Base-by-base conservation (phyloP, 2,797 vertebrate genomes). In the Chaetodon trifasciatus region DNA sequence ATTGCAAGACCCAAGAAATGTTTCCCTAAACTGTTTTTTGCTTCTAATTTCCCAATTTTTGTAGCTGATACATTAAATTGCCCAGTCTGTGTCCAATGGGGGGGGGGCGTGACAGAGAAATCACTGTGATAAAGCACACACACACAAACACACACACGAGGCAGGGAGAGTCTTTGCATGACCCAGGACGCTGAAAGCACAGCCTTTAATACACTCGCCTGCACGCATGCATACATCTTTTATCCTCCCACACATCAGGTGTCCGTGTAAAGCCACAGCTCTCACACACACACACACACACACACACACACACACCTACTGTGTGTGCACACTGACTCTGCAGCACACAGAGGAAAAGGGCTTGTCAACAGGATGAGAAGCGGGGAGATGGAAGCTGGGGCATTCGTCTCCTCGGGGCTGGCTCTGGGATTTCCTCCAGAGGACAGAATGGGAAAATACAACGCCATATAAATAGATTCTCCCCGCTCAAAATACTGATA, bases 341-440 rank as follows among this genome's bases (percentile, higher is more conserved):
- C 8, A 55, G 66, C 70, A 46, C 57, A 24, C 69, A 42, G 84
- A 87, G 86, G 78, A 74, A 86, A 71, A 81, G 82, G 80, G 81
- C 68, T 87, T 90, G 92, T 94, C 91, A 93, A 93, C 92, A 92
- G 93, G 94, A 94, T 92, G 90, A 89, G 83, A 47, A 72, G 85
- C 84, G 69, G 83, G 63, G 85, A 83, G 83, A 63, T 85, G 87
- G 84, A 86, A 84, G 89, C 79, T 69, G 83, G 82, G 82, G 88
- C 84, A 78, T 87, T 82, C 24, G 69, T 73, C 84, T 92, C 87
- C 87, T 89, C 86, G 8, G 92, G 87, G 77, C 74, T 69, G 2
- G 76, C 81, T 87, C 56, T 79, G 86, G 90, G 91, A 93, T 91
- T 93, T 93, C 92, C 91, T 93, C 83, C 84, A 73, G 82, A 90